phyloP scores from a whole-genome alignment of 2,113 vertebrate species.

The Promerops cafer region DNA sequence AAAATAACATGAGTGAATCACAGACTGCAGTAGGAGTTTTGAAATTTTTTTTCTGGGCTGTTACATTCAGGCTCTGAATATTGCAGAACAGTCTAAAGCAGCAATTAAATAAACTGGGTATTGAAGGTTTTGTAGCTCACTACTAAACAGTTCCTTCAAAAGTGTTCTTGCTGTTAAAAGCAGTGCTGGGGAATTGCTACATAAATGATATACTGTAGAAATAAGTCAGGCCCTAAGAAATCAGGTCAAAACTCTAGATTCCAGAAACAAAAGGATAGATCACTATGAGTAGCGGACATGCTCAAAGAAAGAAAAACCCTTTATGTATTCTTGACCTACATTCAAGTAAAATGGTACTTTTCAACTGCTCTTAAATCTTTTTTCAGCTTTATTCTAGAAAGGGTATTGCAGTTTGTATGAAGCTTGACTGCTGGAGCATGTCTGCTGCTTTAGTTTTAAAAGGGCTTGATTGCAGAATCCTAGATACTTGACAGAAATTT shows the following conservation, averaged over 20 bases:
- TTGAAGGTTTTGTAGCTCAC: neutral
- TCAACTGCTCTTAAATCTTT: neutral
- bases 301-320: neutral
- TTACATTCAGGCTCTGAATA: neutral
- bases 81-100: neutral
- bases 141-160: neutral
- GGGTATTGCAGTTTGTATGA: neutral
- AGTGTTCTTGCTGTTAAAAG: neutral
- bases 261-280: neutral
- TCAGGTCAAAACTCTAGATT: neutral
- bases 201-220: neutral
- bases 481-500: neutral
- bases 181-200: neutral
- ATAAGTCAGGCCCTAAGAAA: neutral
- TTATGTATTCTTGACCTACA: slow-evolving; percentile 18
- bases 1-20: slow-evolving; percentile 19
- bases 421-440: neutral
- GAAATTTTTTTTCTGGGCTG: neutral
- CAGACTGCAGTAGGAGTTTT: neutral
- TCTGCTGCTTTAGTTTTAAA: slow-evolving; percentile 17
- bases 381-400: neutral
- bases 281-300: neutral
- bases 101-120: neutral
- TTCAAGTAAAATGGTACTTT: neutral
- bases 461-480: neutral